Evolutionary conservation across 2,113 vertebrate species (phyloP).

Genomic region (Australoheros scitulus): DNA sequence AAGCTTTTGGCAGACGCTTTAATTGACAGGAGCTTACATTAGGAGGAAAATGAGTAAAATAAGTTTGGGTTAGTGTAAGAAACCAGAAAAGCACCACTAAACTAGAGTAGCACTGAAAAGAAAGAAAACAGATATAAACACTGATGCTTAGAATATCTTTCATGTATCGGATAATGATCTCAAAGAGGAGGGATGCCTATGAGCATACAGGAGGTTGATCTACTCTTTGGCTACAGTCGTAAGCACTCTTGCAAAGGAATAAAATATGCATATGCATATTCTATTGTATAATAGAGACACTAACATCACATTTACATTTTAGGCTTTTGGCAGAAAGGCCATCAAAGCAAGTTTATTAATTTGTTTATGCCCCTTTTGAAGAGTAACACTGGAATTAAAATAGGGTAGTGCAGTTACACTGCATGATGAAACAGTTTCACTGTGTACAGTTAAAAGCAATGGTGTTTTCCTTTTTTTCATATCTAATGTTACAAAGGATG

Average conservation of each 20-base stretch:
- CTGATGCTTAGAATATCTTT: background rate
- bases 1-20: conserved; percentile 1
- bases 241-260: background rate
- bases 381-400: background rate
- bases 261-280: background rate
- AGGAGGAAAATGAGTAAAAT: background rate
- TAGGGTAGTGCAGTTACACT: background rate
- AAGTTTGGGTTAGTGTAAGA: conserved; percentile 10
- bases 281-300: background rate
- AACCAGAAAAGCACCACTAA: background rate
- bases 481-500: background rate
- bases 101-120: background rate
- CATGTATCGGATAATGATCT: background rate
- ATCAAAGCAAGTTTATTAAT: background rate
- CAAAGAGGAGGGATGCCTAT: background rate
- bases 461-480: background rate
- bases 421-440: background rate
- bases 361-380: background rate
- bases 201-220: background rate
- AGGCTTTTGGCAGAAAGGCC: background rate
- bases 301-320: background rate
- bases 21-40: conserved; percentile 23
- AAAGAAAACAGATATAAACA: background rate
- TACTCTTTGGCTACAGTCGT: background rate
- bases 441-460: background rate